Evolutionary conservation across 2,888 invertebrate genomes (phyloP).

Genomic region (Calameuta pallipes): DNA sequence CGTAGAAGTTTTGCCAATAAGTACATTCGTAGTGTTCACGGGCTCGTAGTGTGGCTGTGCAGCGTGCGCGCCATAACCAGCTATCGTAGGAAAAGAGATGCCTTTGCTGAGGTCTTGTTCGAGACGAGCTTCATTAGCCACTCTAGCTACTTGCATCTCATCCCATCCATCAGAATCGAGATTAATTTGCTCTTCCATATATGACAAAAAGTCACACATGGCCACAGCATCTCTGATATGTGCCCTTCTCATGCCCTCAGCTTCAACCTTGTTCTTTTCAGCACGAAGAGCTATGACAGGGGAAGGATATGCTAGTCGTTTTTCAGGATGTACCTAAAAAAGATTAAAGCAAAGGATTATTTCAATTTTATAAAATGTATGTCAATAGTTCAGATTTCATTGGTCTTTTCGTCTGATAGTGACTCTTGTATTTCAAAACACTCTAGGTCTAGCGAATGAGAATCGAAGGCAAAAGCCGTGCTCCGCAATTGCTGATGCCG

Average conservation of each 20-base stretch:
- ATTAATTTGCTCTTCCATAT: slow-evolving; percentile 72
- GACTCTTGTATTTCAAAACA: background rate
- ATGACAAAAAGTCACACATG: slow-evolving; percentile 86
- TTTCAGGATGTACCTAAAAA: slow-evolving; percentile 67
- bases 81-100: slow-evolving; percentile 87
- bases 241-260: slow-evolving; percentile 83
- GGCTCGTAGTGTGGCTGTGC: slow-evolving; percentile 89
- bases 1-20: slow-evolving; percentile 80
- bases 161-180: slow-evolving; percentile 69
- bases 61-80: slow-evolving; percentile 87
- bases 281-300: slow-evolving; percentile 89
- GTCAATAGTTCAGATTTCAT: too few relatives aligned
- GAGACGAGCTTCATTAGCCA: slow-evolving; percentile 78
- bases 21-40: slow-evolving; percentile 74
- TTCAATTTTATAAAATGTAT: background rate
- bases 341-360: background rate
- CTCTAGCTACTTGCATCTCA: slow-evolving; percentile 78
- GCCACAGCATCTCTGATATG: slow-evolving; percentile 91
- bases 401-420: too few relatives aligned
- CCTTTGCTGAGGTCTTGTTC: slow-evolving; percentile 80
- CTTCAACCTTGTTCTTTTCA: slow-evolving; percentile 85
- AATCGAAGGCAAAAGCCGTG: slow-evolving; percentile 13
- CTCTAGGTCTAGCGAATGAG: background rate
- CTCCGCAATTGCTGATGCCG: slow-evolving; percentile 51
- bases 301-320: slow-evolving; percentile 74